These are phyloP conservation scores for Thera obeliscata DNA, from an alignment of 2,888 invertebrate species.

Conservation along the genomic window DNA sequence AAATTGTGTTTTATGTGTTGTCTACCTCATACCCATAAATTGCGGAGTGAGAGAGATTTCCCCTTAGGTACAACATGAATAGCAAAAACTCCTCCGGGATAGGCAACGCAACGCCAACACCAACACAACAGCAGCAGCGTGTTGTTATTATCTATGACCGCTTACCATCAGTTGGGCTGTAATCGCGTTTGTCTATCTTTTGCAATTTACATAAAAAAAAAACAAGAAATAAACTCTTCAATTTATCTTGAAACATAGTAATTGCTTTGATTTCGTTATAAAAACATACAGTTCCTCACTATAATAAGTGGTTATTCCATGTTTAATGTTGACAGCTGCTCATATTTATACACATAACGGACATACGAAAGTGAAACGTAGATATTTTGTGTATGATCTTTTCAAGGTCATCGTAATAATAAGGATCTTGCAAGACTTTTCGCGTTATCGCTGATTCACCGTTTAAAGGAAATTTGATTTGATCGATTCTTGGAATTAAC, in stretches of 20 bases:
- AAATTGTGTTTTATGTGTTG: too few relatives aligned
- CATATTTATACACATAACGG: conserved; percentile 17
- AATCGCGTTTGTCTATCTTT: too few relatives aligned
- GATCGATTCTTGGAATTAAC: not conserved
- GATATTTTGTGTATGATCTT: conserved; percentile 14
- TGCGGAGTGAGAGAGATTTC: too few relatives aligned
- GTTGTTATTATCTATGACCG: too few relatives aligned
- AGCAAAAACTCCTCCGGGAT: too few relatives aligned
- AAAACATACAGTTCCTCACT: not conserved
- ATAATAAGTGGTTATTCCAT: conserved; percentile 2
- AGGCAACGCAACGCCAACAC: too few relatives aligned
- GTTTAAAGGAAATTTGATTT: conserved; percentile 9
- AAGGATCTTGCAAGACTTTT: conserved; percentile 8
- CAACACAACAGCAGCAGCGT: too few relatives aligned
- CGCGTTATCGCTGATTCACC: conserved; percentile 19
- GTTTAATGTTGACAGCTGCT: conserved; percentile 24
- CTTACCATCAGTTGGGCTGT: too few relatives aligned
- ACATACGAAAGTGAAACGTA: conserved; percentile 29
- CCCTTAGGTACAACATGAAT: too few relatives aligned
- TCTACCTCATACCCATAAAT: too few relatives aligned
- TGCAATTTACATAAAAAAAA: not conserved
- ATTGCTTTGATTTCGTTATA: not conserved
- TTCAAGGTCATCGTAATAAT: conserved; percentile 20
- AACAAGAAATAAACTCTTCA: not conserved
- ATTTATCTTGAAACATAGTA: not conserved